A percentile compares a stretch with the other conserved stretches of the same genome.
Conservation (phyloP, 2,888 invertebrate genomes). For the Autographa gamma region DNA sequence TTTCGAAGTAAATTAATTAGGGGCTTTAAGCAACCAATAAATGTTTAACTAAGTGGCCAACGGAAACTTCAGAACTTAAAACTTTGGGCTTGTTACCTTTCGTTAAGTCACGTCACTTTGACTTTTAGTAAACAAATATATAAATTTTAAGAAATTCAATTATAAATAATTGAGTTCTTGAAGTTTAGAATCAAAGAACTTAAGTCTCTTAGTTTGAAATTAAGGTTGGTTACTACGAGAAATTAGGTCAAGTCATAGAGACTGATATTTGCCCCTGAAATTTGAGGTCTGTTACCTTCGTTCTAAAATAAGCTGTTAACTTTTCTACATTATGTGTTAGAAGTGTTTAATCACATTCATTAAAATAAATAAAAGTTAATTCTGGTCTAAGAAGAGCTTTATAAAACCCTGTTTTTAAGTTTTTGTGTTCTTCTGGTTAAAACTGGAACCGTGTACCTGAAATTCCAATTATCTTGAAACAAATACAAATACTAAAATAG, state of each 20-base stretch:
- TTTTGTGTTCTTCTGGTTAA: too few species aligned
- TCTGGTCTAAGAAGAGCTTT: too few species aligned
- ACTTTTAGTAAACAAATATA: slow-evolving; percentile 14
- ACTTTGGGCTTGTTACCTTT: slow-evolving; percentile 17
- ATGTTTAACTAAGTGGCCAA: slow-evolving; percentile 27
- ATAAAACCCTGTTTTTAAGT: too few species aligned
- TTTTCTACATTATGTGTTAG: too few species aligned
- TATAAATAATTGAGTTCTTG: not conserved
- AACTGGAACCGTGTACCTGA: too few species aligned
- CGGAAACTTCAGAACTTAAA: slow-evolving; percentile 26
- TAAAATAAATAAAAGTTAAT: too few species aligned
- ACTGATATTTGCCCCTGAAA: too few species aligned
- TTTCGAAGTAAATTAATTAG: slow-evolving; percentile 27
- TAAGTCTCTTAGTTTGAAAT: not conserved
- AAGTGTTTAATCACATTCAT: too few species aligned
- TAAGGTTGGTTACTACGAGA: not conserved
- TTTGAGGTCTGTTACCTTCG: too few species aligned
- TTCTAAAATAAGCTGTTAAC: too few species aligned
- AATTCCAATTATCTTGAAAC: not conserved
- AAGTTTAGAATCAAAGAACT: not conserved
- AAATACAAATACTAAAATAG: not conserved
- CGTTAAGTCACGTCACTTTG: slow-evolving; percentile 23
- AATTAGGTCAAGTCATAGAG: too few species aligned
- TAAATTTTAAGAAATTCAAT: not conserved
- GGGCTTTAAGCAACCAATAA: slow-evolving; percentile 24